Percentiles rank a stretch among this genome's conserved stretches.
Conservation (phyloP, 2,113 vertebrate species). For the Odontesthes bonariensis region DNA sequence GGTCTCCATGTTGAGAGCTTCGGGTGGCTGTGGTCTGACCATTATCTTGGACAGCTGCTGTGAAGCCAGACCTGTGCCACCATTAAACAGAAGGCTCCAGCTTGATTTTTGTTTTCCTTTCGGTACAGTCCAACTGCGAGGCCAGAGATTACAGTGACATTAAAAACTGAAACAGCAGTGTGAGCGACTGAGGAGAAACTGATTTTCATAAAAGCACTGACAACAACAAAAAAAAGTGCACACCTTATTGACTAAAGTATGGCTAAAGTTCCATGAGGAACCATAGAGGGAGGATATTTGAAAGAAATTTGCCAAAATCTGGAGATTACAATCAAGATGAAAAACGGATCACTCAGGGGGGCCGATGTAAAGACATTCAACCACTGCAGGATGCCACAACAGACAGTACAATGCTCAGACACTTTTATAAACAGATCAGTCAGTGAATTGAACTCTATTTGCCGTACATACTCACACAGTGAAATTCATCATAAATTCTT, state of each 20-base stretch:
- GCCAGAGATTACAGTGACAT: background rate
- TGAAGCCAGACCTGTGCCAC: background rate
- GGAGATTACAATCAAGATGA: background rate
- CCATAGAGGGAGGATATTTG: background rate
- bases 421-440: background rate
- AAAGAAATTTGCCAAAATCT: background rate
- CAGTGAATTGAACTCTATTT: background rate
- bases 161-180: background rate
- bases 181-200: background rate
- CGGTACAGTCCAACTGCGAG: background rate
- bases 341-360: no score
- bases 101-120: background rate
- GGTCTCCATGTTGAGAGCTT: no score
- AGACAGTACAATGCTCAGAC: background rate
- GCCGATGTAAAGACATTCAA: background rate
- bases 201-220: background rate
- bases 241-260: no score
- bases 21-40: no score
- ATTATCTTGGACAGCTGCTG: no score
- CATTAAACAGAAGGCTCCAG: background rate
- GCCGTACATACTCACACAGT: background rate
- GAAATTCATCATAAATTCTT: background rate
- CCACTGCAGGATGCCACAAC: background rate
- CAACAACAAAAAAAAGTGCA: background rate
- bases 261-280: background rate